phyloP scores from a whole-genome alignment of 1,140 invertebrate genomes.

The Bombus ignitus region DNA sequence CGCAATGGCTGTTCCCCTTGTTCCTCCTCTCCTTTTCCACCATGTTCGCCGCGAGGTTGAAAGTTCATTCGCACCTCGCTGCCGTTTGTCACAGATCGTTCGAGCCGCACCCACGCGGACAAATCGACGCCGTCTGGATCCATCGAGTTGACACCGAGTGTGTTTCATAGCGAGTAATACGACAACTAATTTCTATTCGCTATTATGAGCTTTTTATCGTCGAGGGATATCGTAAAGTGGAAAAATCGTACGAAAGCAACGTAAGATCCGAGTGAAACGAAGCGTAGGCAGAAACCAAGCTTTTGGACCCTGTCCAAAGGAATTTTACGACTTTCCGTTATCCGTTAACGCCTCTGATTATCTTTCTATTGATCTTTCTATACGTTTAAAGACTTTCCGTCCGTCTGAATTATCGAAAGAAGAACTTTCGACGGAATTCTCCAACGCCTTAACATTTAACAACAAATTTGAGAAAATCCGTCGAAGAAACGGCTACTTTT shows the following conservation, averaged over 20 bases:
- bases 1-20: slow-evolving; percentile 16
- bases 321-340: too few species aligned
- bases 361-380: too few species aligned
- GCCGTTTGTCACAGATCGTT: slow-evolving; percentile 5
- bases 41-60: background rate
- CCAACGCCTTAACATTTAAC: too few species aligned
- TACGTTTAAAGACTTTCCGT: too few species aligned
- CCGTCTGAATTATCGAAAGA: fast-evolving
- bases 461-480: too few species aligned
- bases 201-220: too few species aligned
- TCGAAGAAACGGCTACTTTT: background rate
- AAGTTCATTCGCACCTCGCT: slow-evolving; percentile 5
- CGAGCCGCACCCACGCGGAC: background rate
- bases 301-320: too few species aligned
- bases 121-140: background rate
- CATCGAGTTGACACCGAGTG: too few species aligned
- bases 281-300: background rate
- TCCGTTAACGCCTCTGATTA: too few species aligned
- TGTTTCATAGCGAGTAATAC: background rate
- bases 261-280: background rate
- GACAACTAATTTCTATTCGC: too few species aligned
- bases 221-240: background rate
- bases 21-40: background rate
- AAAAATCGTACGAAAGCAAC: background rate
- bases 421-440: too few species aligned